Evolutionary conservation across 2,113 vertebrate genomes (phyloP), one percentile per base, ranked within the genome.

Genomic region (Mustela lutreola): DNA sequence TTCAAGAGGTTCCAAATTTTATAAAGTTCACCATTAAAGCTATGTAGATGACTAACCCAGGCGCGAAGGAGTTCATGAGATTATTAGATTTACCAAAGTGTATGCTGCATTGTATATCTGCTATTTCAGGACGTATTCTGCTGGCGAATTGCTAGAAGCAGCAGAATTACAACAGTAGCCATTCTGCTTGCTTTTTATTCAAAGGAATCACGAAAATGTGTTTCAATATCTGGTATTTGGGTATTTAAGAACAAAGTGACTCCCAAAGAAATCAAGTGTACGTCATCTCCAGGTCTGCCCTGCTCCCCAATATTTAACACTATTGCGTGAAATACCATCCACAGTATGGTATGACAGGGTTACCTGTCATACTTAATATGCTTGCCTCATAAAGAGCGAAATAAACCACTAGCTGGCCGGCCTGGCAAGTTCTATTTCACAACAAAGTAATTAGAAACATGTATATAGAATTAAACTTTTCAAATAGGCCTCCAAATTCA

Each of bases 21-120:
- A 94, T 83, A 81, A 97, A 95, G 94, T 97, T 98, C 93, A 96
- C 88, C 18, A 11, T 83, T 96, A 90, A 83, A 95, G 92, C 92
- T 92, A 86, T 62, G 87, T 22, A 60, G 92, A 97, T 97, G 90
- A 96, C 86, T 91, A 97, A 82, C 94, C 97, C 80, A 95, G 58
- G 53, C 97, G 87, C 5, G 45, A 96, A 97, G 76, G 80, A 96
- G 94, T 94, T 97, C 89, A 63, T 0, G 16, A 97, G 63, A 97
- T 97, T 97, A 97, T 87, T 87, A 93, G 91, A 98, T 98, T 97
- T 60, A 2, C 95, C 97, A 96, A 97, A 97, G 97, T 31, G 95
- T 89, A 93, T 33, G 58, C 39, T 88, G 62, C 91, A 87, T 91
- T 95, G 94, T 94, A 9, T n/a, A 65, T 96, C 94, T 95, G 85